phyloP scores from a whole-genome alignment of 2,888 invertebrate genomes.

The Mythimna vitellina region DNA sequence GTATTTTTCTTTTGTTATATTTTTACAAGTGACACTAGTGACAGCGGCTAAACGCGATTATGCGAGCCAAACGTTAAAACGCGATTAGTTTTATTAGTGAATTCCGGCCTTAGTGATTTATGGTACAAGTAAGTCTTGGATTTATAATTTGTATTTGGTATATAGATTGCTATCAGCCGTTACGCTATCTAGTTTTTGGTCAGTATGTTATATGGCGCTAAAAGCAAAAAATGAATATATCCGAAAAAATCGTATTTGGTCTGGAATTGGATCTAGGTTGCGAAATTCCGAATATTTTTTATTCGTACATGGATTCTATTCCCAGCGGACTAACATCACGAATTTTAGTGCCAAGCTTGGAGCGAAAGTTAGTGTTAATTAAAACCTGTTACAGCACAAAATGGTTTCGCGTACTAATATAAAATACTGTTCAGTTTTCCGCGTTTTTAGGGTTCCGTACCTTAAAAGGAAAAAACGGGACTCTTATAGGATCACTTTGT shows the following conservation, averaged over 20 bases:
- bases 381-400: slow-evolving; percentile 3
- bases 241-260: background rate
- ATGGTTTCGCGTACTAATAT: background rate
- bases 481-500: no score
- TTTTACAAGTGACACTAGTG: no score
- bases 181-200: background rate
- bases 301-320: background rate
- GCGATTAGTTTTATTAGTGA: no score
- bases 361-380: slow-evolving; percentile 25
- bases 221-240: slow-evolving; percentile 21
- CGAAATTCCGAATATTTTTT: slow-evolving; percentile 31
- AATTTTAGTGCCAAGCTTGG: slow-evolving; percentile 15
- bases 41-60: no score
- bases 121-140: background rate
- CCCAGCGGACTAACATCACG: background rate
- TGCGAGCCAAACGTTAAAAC: no score
- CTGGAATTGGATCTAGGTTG: slow-evolving; percentile 27
- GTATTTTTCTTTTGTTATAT: no score
- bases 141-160: background rate
- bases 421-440: background rate
- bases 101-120: background rate
- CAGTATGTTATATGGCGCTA: background rate
- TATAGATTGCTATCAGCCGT: background rate
- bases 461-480: no score
- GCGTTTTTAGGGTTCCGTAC: background rate